Percentiles rank a stretch among this genome's conserved stretches.
Conservation (phyloP, 2,888 invertebrate genomes). For the Marronus borbonicus region DNA sequence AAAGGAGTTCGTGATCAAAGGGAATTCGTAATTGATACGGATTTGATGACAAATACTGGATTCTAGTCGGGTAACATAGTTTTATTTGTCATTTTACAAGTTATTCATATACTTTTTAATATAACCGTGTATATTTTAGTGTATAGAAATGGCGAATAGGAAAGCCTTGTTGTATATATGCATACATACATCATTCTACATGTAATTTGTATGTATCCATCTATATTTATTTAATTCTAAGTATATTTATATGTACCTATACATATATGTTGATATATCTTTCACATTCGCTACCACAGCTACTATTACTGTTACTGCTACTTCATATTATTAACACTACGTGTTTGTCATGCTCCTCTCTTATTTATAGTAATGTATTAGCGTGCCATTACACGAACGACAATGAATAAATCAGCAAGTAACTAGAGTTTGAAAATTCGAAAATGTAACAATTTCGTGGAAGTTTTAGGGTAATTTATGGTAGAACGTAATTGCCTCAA, state of each 20-base stretch:
- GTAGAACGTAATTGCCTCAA: background rate
- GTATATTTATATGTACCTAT: slow-evolving; percentile 38
- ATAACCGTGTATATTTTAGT: slow-evolving; percentile 42
- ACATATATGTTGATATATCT: slow-evolving; percentile 19
- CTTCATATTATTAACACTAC: slow-evolving; percentile 18
- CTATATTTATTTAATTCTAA: slow-evolving; percentile 41
- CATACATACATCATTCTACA: slow-evolving; percentile 22
- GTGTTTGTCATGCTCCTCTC: slow-evolving; percentile 1
- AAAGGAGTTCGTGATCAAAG: slow-evolving; percentile 15
- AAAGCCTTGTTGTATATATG: slow-evolving; percentile 20
- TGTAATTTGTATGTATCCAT: slow-evolving; percentile 42
- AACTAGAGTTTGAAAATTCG: slow-evolving; percentile 15
- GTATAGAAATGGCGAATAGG: slow-evolving; percentile 33
- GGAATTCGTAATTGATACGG: slow-evolving; percentile 18
- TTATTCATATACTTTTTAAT: slow-evolving; percentile 47
- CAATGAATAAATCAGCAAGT: slow-evolving; percentile 27
- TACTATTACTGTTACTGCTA: background rate
- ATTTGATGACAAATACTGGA: slow-evolving; percentile 53
- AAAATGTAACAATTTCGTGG: background rate
- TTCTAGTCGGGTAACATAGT: slow-evolving; percentile 55
- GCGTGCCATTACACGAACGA: slow-evolving; percentile 24
- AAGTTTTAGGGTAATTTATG: background rate
- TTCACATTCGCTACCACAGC: slow-evolving; percentile 13
- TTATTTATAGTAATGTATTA: slow-evolving; percentile 6
- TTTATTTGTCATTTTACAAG: slow-evolving; percentile 36